These are phyloP conservation scores for Erebia epiphron DNA, from an alignment of 2,888 invertebrate species.

Conservation along the genomic window DNA sequence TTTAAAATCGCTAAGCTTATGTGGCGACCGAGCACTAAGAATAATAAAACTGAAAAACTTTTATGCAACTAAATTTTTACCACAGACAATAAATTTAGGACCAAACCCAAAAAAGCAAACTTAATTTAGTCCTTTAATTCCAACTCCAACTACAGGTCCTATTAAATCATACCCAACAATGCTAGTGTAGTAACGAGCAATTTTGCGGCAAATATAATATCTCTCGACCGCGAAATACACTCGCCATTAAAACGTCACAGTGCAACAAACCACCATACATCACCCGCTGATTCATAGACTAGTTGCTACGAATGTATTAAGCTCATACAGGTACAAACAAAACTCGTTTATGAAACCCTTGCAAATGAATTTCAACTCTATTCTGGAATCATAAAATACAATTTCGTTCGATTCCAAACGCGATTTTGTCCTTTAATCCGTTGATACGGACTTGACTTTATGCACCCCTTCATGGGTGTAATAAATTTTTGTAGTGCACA, in stretches of 20 bases:
- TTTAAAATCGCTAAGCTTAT: no score
- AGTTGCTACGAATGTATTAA: constrained; percentile 36
- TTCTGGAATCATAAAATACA: not conserved
- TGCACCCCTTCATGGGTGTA: constrained; percentile 33
- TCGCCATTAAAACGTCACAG: constrained; percentile 48
- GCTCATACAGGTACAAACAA: constrained; percentile 34
- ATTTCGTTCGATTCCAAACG: not conserved
- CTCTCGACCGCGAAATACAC: constrained; percentile 60
- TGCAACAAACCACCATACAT: constrained; percentile 40
- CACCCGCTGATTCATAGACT: constrained; percentile 41
- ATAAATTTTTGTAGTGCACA: constrained; percentile 38
- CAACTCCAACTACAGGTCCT: constrained; percentile 21
- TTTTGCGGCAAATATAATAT: constrained; percentile 61
- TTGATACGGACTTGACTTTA: constrained; percentile 25
- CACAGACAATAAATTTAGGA: constrained; percentile 7
- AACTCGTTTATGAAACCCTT: constrained; percentile 19
- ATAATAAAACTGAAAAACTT: not conserved
- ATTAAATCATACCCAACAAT: constrained; percentile 62
- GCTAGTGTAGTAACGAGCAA: constrained; percentile 49
- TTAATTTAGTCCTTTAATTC: constrained; percentile 32
- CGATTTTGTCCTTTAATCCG: constrained; percentile 28
- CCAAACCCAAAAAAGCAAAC: constrained; percentile 30
- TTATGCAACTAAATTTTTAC: not conserved
- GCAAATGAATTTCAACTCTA: constrained; percentile 17
- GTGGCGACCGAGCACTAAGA: no score